phyloP scores from a whole-genome alignment of 2,113 vertebrate species.

The Australoheros scitulus region DNA sequence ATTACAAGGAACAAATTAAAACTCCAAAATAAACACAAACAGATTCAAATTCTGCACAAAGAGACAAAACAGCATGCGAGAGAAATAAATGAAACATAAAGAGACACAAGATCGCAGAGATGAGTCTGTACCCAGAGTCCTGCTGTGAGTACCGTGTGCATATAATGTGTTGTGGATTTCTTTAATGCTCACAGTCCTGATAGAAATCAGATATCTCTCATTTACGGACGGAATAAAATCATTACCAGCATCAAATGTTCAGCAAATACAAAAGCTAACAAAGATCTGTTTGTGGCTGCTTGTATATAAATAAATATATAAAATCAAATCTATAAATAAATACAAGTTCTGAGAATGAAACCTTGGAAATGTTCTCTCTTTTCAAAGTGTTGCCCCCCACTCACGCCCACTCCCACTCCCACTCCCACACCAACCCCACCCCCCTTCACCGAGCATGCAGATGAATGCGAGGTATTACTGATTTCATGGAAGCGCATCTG shows the following conservation, averaged over 20 bases:
- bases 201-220: not conserved
- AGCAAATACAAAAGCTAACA: not conserved
- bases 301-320: not conserved
- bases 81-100: not conserved
- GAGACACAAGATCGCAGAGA: too few species aligned
- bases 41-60: not conserved
- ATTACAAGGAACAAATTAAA: not conserved
- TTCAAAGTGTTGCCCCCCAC: not conserved
- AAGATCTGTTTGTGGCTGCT: slow-evolving; percentile 5
- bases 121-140: not conserved
- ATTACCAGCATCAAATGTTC: not conserved
- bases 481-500: slow-evolving; percentile 56
- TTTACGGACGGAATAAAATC: not conserved
- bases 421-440: too few species aligned
- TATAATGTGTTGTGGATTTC: not conserved
- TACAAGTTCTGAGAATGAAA: slow-evolving; percentile 36
- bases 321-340: not conserved
- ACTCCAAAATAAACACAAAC: not conserved
- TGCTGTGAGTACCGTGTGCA: not conserved
- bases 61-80: not conserved
- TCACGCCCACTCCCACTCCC: too few species aligned
- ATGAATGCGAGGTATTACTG: slow-evolving; percentile 32
- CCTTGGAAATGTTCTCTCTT: not conserved
- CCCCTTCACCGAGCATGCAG: not conserved
- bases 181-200: not conserved